Conservation (phyloP, 2,888 invertebrate species). For the Clepsis dumicolana region DNA sequence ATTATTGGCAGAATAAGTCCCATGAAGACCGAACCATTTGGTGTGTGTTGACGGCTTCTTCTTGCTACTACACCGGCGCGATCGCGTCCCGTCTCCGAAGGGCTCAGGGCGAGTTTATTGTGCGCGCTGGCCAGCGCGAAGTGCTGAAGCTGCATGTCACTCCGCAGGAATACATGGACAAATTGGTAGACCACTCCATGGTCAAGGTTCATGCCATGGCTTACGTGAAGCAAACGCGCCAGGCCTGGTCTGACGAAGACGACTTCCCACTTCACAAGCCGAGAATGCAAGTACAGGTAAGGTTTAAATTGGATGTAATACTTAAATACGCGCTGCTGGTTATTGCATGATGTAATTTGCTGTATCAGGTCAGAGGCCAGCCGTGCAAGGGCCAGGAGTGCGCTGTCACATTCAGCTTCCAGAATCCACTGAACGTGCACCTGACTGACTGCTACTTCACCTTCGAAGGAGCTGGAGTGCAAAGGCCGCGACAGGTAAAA, state of each 20-base stretch:
- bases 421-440: slow-evolving; percentile 88
- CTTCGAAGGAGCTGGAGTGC: slow-evolving; percentile 90
- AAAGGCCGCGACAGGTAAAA: slow-evolving; percentile 85
- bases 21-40: slow-evolving; percentile 87
- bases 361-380: slow-evolving; percentile 74
- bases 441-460: slow-evolving; percentile 89
- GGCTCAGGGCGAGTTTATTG: slow-evolving; percentile 86
- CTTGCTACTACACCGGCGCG: slow-evolving; percentile 90
- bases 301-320: not conserved
- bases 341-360: not conserved
- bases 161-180: slow-evolving; percentile 89
- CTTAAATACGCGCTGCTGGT: slow-evolving; percentile 8
- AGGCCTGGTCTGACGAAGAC: slow-evolving; percentile 91
- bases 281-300: slow-evolving; percentile 87
- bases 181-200: slow-evolving; percentile 89
- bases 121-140: slow-evolving; percentile 88
- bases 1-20: slow-evolving; percentile 84
- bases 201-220: slow-evolving; percentile 91
- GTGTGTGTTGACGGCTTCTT: slow-evolving; percentile 87
- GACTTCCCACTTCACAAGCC: slow-evolving; percentile 90
- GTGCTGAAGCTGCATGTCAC: slow-evolving; percentile 87
- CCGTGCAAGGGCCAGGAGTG: slow-evolving; percentile 84
- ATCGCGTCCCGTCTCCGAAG: slow-evolving; percentile 88
- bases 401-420: slow-evolving; percentile 87
- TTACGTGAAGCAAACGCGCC: slow-evolving; percentile 90